These are phyloP conservation scores for Chlorocebus sabaeus DNA, from an alignment of 2,113 vertebrate genomes.

Conservation along the genomic window DNA sequence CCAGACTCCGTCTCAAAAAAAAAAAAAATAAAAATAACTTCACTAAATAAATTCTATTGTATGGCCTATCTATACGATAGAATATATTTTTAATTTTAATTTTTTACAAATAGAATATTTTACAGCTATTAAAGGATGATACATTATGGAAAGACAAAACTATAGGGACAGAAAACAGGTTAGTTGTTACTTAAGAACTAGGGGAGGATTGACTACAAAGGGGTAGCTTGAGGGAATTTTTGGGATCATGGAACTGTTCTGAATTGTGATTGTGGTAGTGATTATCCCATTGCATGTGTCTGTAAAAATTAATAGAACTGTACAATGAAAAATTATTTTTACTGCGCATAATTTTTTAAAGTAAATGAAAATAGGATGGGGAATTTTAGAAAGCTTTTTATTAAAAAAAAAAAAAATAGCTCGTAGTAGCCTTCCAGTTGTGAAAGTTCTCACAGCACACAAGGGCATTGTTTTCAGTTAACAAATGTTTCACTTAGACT, in stretches of 20 bases:
- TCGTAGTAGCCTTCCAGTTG: not conserved
- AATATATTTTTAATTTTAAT: not conserved
- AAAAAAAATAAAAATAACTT: too few species aligned
- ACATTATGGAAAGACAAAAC: not conserved
- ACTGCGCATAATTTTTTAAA: not conserved
- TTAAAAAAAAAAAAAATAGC: not conserved
- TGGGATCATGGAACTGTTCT: not conserved
- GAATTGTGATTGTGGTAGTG: not conserved
- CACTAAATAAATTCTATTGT: not conserved
- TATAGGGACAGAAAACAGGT: not conserved
- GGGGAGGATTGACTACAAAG: not conserved
- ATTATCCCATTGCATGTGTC: not conserved
- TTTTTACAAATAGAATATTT: not conserved
- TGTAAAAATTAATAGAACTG: not conserved
- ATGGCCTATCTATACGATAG: not conserved
- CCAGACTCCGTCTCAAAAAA: too few species aligned
- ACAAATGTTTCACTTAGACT: not conserved
- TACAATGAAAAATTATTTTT: not conserved
- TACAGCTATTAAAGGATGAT: not conserved
- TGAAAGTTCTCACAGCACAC: not conserved
- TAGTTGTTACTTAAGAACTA: not conserved
- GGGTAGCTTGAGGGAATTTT: not conserved
- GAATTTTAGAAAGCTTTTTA: not conserved
- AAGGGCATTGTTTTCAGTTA: not conserved
- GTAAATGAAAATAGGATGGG: not conserved